A percentile compares a stretch with the other conserved stretches of the same genome.
Evolutionary conservation across 2,888 invertebrate genomes (phyloP).

Genomic region (Eupithecia vulgata): DNA sequence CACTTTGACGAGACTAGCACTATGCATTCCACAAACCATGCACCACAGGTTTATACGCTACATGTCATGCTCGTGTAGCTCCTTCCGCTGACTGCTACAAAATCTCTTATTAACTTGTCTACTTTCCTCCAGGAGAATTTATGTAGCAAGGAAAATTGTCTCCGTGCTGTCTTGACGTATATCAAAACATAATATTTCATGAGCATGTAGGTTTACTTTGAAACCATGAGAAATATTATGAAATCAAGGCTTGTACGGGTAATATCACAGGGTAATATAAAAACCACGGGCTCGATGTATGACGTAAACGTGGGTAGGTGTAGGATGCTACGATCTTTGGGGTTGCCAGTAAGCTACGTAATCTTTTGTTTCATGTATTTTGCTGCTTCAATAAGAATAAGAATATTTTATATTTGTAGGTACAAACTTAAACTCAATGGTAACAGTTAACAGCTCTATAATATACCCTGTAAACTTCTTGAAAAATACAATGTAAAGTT

Average conservation of each 20-base stretch:
- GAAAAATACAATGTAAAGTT: slow-evolving; percentile 9
- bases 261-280: slow-evolving; percentile 1
- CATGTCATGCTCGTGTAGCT: slow-evolving; percentile 33
- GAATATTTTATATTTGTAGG: no score
- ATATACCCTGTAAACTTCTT: background rate
- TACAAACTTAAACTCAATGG: background rate
- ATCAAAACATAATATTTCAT: slow-evolving; percentile 50
- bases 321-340: background rate
- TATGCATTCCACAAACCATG: background rate
- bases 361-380: background rate
- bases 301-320: background rate
- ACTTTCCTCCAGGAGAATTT: slow-evolving; percentile 66
- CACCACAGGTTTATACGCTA: background rate
- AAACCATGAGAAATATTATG: slow-evolving; percentile 23
- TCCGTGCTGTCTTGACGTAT: slow-evolving; percentile 57
- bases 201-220: slow-evolving; percentile 53
- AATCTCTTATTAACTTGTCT: slow-evolving; percentile 74
- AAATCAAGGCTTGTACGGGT: slow-evolving; percentile 6
- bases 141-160: slow-evolving; percentile 69
- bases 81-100: slow-evolving; percentile 59
- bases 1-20: background rate
- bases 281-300: background rate
- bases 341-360: background rate
- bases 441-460: background rate
- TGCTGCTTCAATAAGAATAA: background rate